Evolutionary conservation across 2,888 invertebrate species (phyloP).

Genomic region (Elysia crispata): DNA sequence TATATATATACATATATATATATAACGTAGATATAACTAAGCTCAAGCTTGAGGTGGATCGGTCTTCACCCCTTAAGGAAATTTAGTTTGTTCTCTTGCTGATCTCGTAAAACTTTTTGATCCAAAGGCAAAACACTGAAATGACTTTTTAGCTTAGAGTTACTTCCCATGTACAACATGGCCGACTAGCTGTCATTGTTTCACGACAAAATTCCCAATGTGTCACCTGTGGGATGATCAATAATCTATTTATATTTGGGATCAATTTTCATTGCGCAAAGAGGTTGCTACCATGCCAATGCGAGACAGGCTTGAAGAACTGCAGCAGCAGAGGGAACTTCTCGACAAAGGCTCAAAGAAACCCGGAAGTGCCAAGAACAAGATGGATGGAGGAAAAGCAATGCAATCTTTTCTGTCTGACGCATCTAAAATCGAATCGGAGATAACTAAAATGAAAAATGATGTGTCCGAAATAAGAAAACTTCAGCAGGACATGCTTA

Average conservation of each 20-base stretch:
- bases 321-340: slow-evolving; percentile 58
- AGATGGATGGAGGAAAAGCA: slow-evolving; percentile 57
- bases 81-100: no score
- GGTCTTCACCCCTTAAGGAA: no score
- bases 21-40: no score
- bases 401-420: slow-evolving; percentile 55
- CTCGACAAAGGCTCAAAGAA: slow-evolving; percentile 46
- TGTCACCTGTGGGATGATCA: background rate
- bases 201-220: no score
- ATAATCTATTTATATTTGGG: slow-evolving; percentile 28
- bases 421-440: slow-evolving; percentile 59
- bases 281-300: slow-evolving; percentile 51
- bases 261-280: background rate
- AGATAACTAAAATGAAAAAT: slow-evolving; percentile 56
- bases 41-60: no score
- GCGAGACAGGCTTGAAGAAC: slow-evolving; percentile 63
- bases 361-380: slow-evolving; percentile 43
- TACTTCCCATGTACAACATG: no score
- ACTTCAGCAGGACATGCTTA: slow-evolving; percentile 61
- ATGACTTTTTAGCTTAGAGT: no score
- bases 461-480: slow-evolving; percentile 62
- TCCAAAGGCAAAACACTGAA: no score
- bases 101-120: no score
- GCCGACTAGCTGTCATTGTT: no score
- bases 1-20: no score